Evolutionary conservation across 1,140 invertebrate species (phyloP), one percentile per base, ranked within the genome.

Genomic region (Bombus affinis): DNA sequence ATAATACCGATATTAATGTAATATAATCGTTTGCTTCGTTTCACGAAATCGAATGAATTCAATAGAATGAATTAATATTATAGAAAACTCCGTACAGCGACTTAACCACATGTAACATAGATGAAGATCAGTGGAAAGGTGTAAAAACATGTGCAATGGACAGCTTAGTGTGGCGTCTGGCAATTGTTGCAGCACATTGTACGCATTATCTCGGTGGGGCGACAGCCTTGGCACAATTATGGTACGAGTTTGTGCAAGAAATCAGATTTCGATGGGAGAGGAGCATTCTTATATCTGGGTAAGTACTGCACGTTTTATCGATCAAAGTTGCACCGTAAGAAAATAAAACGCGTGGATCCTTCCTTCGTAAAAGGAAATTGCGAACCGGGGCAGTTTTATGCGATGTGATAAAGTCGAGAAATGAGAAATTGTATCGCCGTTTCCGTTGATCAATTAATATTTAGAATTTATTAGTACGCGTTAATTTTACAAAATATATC

Each of bases 181-280:
- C 98, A n/a, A 95, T 98, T n/a, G 96, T 98, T 15, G 95, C 98
- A 81, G 97, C 97, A 81, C 97, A 98, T 81, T 96, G 97, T n/a
- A 96, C 97, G 74, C 96, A 97, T 86, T 97, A 97, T 88, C 96
- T 97, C 68, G 98, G 98, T n/a, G 97, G 98, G 1, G 90, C 97
- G 0, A 94, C 96, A 65, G 97, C 98, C 82, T 96, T 99, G 47
- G 98, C 98, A 2, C 98, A 99, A 92, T 92, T 99, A 1, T 99
- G 98, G 98, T 97, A 98, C 91, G 98, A 99, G 92, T 97, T 99
- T 92, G 96, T 97, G 1, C 96, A 98, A 87, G 98, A 99, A 94
- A 96, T 99, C 88, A 96, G 98, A 81, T 98, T 98, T 92, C 95
- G 98, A 47, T 99, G 98, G 98, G 98, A 99, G 87, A 97, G 97